Conservation (phyloP, 2,888 invertebrate genomes). For the Microchrysa polita region DNA sequence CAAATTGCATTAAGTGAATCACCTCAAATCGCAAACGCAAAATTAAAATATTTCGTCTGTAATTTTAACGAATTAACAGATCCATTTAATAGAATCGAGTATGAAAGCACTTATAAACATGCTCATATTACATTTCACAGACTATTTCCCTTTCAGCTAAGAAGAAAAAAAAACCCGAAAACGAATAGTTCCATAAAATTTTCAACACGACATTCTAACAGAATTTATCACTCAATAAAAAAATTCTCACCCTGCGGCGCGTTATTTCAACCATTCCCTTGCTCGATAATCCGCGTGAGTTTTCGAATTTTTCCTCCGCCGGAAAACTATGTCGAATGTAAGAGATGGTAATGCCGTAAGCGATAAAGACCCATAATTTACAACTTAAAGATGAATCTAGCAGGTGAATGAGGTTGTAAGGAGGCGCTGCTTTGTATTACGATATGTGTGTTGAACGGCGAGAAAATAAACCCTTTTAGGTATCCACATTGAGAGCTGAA, state of each 20-base stretch:
- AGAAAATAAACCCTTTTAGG: neutral
- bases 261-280: too few species aligned
- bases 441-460: too few species aligned
- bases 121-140: too few species aligned
- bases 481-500: neutral
- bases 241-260: neutral
- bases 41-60: too few species aligned
- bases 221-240: conserved; percentile 17
- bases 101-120: too few species aligned
- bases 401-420: neutral
- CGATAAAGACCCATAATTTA: conserved; percentile 6
- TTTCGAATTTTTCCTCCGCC: too few species aligned
- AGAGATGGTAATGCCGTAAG: neutral
- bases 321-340: neutral
- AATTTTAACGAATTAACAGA: too few species aligned
- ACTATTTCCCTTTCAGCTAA: too few species aligned
- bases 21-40: too few species aligned
- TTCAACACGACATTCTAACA: conserved; percentile 15
- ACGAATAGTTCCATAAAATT: conserved; percentile 10
- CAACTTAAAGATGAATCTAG: neutral
- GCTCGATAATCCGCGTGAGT: too few species aligned
- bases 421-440: neutral
- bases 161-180: neutral
- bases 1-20: too few species aligned
- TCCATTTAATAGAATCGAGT: too few species aligned